Conservation (phyloP, 2,797 vertebrate genomes). For the Coracias cyanogaster region DNA sequence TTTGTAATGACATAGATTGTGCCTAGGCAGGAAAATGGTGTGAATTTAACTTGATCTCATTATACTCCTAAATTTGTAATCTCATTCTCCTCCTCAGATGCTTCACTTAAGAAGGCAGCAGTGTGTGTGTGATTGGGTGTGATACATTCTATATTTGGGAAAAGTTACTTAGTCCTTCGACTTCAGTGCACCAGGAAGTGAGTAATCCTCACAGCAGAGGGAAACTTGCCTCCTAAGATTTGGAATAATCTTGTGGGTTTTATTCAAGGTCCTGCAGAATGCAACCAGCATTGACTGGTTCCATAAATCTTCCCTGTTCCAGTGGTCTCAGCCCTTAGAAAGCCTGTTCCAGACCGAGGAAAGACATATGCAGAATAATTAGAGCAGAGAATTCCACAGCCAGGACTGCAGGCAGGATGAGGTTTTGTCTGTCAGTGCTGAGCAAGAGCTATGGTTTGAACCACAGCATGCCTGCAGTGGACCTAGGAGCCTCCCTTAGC, state of each 20-base stretch:
- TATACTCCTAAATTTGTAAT: slow-evolving; percentile 68
- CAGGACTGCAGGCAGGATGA: not conserved
- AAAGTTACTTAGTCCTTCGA: slow-evolving; percentile 53
- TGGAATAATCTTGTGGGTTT: not conserved
- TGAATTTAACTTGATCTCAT: slow-evolving; percentile 70
- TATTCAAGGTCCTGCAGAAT: not conserved
- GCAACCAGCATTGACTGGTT: not conserved
- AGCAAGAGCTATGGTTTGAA: not conserved
- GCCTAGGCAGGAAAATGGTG: slow-evolving; percentile 26
- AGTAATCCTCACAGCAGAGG: not conserved
- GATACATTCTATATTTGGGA: slow-evolving; percentile 21
- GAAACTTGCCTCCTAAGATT: slow-evolving; percentile 10
- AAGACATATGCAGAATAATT: slow-evolving; percentile 18
- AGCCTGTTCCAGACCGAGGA: not conserved
- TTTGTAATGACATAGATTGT: slow-evolving; percentile 68
- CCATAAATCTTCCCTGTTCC: slow-evolving; percentile 13
- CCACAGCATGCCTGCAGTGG: not conserved
- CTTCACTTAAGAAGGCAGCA: slow-evolving; percentile 36
- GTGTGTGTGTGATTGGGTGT: not conserved
- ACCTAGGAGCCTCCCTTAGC: not conserved
- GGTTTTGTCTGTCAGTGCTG: not conserved
- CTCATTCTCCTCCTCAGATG: slow-evolving; percentile 54
- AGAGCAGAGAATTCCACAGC: not conserved
- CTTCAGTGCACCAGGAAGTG: not conserved
- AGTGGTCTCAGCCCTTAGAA: not conserved